Evolutionary conservation across 2,113 vertebrate genomes (phyloP), one percentile per base, ranked within the genome.

Genomic region (Labrus mixtus): DNA sequence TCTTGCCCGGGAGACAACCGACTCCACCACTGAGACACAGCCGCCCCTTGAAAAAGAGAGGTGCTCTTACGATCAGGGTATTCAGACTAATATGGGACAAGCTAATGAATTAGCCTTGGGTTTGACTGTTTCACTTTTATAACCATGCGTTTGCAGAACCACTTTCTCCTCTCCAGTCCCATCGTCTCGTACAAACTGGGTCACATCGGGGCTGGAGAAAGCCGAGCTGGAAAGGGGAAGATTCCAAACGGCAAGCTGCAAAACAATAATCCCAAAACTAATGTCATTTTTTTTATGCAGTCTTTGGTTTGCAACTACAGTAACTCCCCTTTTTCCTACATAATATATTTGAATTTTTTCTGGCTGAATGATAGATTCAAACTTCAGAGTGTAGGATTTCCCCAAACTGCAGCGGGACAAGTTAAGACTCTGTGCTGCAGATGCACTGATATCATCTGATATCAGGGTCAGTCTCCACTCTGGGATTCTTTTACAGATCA

Each of bases 401-500:
- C 37, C 33, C 11, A 13, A 23, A 59, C 15, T 7, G 12, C 19
- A 16, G 8, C 1, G 4, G 16, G 11, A 50, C 11, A 36, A 64
- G 41, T 29, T 62, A 22, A 45, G 61, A 43, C 11, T 12, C 12
- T 12, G 53, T 11, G n/a, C 41, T 16, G 41, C 66, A 17, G 59
- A 58, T n/a, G 55, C 57, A 62, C 51, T 48, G 10, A 17, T 10
- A 60, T 51, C 3, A 55, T 55, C 11, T 45, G 41, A 55, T 41
- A 60, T 73, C 22, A 9, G 72, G 67, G 64, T 72, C 64, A 51
- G 55, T 64, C 39, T 55, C 45, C 64, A 3, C 46, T 59, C 25
- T 56, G 65, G 68, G 65, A 73, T 69, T 60, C 54, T 50, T 50
- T 62, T n/a, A 48, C 50, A 70, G 69, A 70, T 55, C 70, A 37